Base-by-base conservation (phyloP, 2,888 invertebrate species). In the Bellardia pandia region DNA sequence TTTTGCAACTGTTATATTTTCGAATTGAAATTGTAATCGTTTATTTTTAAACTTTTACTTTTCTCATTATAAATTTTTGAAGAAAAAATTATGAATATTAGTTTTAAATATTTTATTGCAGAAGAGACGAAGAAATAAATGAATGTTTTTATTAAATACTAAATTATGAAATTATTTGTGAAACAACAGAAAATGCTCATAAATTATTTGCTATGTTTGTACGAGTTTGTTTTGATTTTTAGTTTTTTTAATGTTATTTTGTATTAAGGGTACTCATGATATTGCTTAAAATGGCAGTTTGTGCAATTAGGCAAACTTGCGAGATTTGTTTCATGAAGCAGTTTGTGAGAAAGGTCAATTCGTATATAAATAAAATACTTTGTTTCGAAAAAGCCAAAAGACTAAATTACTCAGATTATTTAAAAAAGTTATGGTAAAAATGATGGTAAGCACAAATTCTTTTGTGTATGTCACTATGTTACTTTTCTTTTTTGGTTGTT, bases 141-240 rank as follows among this genome's bases (percentile, higher is more conserved):
- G 60, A 37, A 37, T 37, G 7, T n/a, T 37, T 37, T 60, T 45
- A 66, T 66, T 66, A 66, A 23, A 42, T 66, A 14, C 42, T 30
- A 45, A 66, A 66, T 66, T 45, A 51, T 51, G 33, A n/a, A n/a
- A 69, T 69, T 69, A 69, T 69, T 69, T 69, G 51, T 69, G 33
- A 69, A 51, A 69, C 68, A 69, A 33, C 33, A 48, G 68, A 66
- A 69, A 33, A 69, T 33, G 2, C 48, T 30, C 48, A 51, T 69
- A 51, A 69, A 69, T 69, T 51, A 51, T 66, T 66, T 66, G 66
- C 14, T 14, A 33, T 23, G 23, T 64, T n/a, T n/a, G 62, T 30
- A 40, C 8, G 62, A 64, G 40, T 64, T 9, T 66, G 13, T 66
- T 66, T 66, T 64, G 16, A 42, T 64, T 64, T 64, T 37, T 23